A percentile compares a stretch with the other conserved stretches of the same genome.
These are phyloP conservation scores for Patiria pectinifera DNA, from an alignment of 53 echinoderm and acorn worm genomes.

Conservation along the genomic window DNA sequence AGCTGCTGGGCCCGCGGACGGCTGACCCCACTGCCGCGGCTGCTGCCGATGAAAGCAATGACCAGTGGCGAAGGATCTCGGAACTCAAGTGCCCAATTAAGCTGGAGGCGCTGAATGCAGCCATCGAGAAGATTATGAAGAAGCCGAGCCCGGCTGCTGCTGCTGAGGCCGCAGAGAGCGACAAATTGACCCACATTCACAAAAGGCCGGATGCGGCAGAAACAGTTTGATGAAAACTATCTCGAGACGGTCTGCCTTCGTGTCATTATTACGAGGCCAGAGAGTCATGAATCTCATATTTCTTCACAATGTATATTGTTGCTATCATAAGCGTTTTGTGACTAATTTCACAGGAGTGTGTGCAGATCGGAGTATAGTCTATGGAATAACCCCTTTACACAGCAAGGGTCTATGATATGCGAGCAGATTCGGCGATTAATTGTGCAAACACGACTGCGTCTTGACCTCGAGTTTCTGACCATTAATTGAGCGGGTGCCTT, in stretches of 20 bases:
- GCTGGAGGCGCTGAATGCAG: constrained; percentile 60
- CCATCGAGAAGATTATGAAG: constrained; percentile 59
- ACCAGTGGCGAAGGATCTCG: constrained; percentile 17
- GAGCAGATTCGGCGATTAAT: too few relatives aligned
- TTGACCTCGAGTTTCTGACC: too few relatives aligned
- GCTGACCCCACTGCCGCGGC: not conserved
- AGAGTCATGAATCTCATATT: not conserved
- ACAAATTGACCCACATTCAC: not conserved
- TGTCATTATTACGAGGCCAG: not conserved
- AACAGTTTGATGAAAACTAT: not conserved
- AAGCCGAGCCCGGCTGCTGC: not conserved
- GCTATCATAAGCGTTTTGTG: too few relatives aligned
- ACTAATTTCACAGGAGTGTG: too few relatives aligned
- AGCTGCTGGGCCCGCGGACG: constrained; percentile 25
- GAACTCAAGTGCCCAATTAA: constrained; percentile 61
- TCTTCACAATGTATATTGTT: not conserved
- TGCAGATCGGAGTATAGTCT: too few relatives aligned
- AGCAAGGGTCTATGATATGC: too few relatives aligned
- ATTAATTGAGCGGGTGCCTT: too few relatives aligned
- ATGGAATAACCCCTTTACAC: too few relatives aligned
- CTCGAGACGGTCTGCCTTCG: not conserved
- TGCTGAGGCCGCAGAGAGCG: not conserved
- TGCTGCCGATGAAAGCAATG: not conserved
- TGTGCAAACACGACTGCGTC: too few relatives aligned
- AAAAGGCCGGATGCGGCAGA: not conserved